Percentiles rank a stretch among this genome's conserved stretches.
These are phyloP conservation scores for Schizotus pectinicornis DNA, from an alignment of 2,888 invertebrate genomes.

Conservation along the genomic window DNA sequence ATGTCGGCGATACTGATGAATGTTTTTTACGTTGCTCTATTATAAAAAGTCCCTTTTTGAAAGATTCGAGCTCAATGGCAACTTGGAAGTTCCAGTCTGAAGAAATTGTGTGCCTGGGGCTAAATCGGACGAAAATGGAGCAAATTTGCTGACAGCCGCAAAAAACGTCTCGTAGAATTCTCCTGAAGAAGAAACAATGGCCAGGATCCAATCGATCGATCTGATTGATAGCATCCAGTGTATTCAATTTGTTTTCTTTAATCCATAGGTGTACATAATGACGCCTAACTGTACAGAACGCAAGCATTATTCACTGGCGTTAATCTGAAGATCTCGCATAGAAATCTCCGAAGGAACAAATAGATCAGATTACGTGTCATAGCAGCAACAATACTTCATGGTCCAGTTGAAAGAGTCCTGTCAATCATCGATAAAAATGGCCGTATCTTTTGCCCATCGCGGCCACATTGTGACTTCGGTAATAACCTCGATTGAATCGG, in stretches of 20 bases:
- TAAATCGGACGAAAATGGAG: no score
- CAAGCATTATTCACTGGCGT: slow-evolving; percentile 13
- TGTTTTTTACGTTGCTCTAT: no score
- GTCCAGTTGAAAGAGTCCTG: slow-evolving; percentile 36
- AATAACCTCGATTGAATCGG: slow-evolving; percentile 16
- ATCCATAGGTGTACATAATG: slow-evolving; percentile 22
- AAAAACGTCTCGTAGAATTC: background rate
- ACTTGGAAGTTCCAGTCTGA: no score
- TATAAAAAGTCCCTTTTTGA: no score
- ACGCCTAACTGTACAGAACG: slow-evolving; percentile 26
- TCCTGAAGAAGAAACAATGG: background rate
- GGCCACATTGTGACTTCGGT: slow-evolving; percentile 14
- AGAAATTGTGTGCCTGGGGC: no score
- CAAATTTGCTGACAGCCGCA: background rate
- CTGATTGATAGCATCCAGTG: slow-evolving; percentile 1
- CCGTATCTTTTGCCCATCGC: slow-evolving; percentile 20
- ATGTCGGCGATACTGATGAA: no score
- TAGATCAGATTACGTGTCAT: slow-evolving; percentile 39
- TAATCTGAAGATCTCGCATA: slow-evolving; percentile 6
- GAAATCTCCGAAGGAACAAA: slow-evolving; percentile 24
- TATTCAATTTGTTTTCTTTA: slow-evolving; percentile 24
- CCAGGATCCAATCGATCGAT: background rate
- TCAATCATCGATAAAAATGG: slow-evolving; percentile 31
- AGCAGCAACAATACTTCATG: slow-evolving; percentile 37
- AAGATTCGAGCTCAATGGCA: no score